Evolutionary conservation across 2,113 vertebrate species (phyloP), one percentile per base, ranked within the genome.

Genomic region (Hippocampus zosterae): DNA sequence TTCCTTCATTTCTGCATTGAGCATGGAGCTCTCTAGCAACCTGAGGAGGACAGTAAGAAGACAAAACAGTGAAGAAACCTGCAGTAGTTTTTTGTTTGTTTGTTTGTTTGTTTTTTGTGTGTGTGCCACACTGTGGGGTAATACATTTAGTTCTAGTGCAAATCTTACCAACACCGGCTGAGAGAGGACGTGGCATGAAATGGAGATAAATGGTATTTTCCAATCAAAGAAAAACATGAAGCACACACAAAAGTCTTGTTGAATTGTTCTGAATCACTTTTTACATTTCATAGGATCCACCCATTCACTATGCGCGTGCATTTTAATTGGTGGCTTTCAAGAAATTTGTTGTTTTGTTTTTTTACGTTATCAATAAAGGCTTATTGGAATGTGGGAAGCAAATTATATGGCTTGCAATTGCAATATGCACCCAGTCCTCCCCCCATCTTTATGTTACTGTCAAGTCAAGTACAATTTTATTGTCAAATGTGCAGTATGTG

Each of bases 1-100:
- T 73, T 91, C 87, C 77, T 93, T 94, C 76, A 90, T 89, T 80
- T 95, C 94, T 56, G 91, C 91, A 8, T 82, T 86, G 76, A 91
- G 78, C 73, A 90, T n/a, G 1, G 89, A 85, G 75, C 74, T 84
- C 78, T 92, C 89, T 70, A 92, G 82, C 81, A 92, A 86, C 85
- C 91, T 92, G 87, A 71, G 66, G 71, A 19, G 46, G 40, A 65
- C 41, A 46, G 59, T 12, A 53, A 13, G n/a, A 74, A 68, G 65
- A 59, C 64, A 48, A 40, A 60, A 25, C 3, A 27, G 29, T n/a
- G 48, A 53, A 33, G 78, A 25, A 72, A 57, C 65, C 33, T 5
- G 66, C 56, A 27, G 25, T 27, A 27, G 27, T 29, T 29, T 2
- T 29, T 29, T 29, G 29, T 29, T 29, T 29, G 29, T 29, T 29